phyloP scores from a whole-genome alignment of 1,140 invertebrate species.

The Magallana angulata region DNA sequence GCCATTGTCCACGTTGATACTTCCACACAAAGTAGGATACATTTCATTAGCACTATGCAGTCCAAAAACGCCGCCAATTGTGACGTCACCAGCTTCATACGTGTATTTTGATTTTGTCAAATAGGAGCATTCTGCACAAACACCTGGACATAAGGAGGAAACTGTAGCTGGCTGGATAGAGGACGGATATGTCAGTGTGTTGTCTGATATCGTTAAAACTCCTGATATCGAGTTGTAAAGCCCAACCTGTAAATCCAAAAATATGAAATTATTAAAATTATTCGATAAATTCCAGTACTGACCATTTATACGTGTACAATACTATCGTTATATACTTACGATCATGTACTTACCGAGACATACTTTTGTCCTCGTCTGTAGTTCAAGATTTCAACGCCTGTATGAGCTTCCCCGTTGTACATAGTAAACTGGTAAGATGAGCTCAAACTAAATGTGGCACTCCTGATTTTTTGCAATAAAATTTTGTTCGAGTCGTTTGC shows the following conservation, averaged over 20 bases:
- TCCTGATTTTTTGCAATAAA: slow-evolving; percentile 61
- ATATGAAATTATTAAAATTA: slow-evolving; percentile 12
- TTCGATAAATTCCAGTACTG: not conserved
- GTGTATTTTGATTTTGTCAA: slow-evolving; percentile 53
- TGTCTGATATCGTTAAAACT: slow-evolving; percentile 31
- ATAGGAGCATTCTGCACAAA: slow-evolving; percentile 69
- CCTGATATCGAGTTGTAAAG: slow-evolving; percentile 58
- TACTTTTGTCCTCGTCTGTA: slow-evolving; percentile 49
- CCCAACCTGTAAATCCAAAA: slow-evolving; percentile 59
- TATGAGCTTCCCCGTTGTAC: slow-evolving; percentile 64
- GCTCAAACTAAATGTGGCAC: slow-evolving; percentile 55
- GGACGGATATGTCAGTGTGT: slow-evolving; percentile 36
- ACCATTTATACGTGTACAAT: not conserved
- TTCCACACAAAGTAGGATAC: slow-evolving; percentile 67
- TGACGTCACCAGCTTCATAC: slow-evolving; percentile 64
- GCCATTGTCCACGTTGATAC: slow-evolving; percentile 79
- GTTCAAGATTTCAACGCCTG: slow-evolving; percentile 60
- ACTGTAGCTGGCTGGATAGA: slow-evolving; percentile 38
- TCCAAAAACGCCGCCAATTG: slow-evolving; percentile 71
- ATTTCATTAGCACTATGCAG: slow-evolving; percentile 57
- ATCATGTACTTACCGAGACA: slow-evolving; percentile 40
- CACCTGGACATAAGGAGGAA: slow-evolving; percentile 57
- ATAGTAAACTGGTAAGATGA: slow-evolving; percentile 58
- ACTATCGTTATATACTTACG: not conserved
- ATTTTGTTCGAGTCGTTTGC: slow-evolving; percentile 39